phyloP scores from a whole-genome alignment of 2,797 vertebrate species.

The Xerus rutilus region DNA sequence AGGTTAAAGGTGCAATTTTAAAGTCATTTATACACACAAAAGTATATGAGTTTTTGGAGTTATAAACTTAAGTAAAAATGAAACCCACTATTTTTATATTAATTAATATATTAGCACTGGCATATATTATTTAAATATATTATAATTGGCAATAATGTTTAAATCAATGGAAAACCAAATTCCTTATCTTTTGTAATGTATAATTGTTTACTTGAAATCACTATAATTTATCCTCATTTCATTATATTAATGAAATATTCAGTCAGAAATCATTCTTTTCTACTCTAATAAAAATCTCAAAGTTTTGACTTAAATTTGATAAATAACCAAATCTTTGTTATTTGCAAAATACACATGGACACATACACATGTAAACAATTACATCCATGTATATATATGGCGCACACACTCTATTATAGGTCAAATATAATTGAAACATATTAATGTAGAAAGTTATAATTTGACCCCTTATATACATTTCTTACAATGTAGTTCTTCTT shows the following conservation, averaged over 20 bases:
- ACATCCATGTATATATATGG: not conserved
- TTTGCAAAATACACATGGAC: not conserved
- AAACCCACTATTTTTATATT: not conserved
- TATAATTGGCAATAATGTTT: not conserved
- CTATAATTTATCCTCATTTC: not conserved
- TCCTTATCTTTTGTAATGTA: not conserved
- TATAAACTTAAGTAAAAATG: not conserved
- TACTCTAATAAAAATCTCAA: not conserved
- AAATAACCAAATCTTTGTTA: not conserved
- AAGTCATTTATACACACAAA: not conserved
- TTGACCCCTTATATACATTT: not conserved
- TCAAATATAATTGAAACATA: not conserved
- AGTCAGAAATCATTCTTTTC: not conserved
- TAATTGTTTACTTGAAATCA: not conserved
- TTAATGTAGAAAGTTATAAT: not conserved
- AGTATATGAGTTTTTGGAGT: not conserved
- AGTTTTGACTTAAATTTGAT: not conserved
- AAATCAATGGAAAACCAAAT: not conserved
- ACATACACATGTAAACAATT: not conserved
- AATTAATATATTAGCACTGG: not conserved
- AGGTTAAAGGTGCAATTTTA: not conserved
- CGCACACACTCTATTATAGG: not conserved
- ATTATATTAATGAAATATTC: not conserved
- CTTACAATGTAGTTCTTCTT: not conserved
- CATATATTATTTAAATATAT: not conserved